phyloP scores from a whole-genome alignment of 2,888 invertebrate genomes.

The Escarpia spicata region DNA sequence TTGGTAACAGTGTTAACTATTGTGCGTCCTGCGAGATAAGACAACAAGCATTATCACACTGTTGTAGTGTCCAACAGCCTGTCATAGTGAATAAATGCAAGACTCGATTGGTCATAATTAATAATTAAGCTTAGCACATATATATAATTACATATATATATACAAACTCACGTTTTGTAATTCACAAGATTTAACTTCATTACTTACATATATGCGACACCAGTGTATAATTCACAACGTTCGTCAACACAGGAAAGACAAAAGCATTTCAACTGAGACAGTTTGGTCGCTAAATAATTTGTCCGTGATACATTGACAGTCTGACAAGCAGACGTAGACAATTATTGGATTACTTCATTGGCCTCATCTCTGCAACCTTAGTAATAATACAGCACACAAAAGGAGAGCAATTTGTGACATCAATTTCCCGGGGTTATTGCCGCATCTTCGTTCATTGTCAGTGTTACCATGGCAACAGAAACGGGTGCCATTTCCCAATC shows the following conservation, averaged over 20 bases:
- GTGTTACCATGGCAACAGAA: not conserved
- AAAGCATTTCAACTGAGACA: not conserved
- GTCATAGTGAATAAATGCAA: not conserved
- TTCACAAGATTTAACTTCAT: not conserved
- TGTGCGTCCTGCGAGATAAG: not conserved
- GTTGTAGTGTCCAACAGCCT: not conserved
- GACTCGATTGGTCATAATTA: not conserved
- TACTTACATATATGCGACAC: not conserved
- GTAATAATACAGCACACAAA: not conserved
- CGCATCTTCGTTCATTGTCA: not conserved
- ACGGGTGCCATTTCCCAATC: not conserved
- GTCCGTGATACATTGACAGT: not conserved
- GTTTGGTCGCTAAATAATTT: not conserved
- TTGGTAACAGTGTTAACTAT: not conserved
- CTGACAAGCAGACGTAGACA: not conserved
- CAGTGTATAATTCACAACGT: not conserved
- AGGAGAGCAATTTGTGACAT: not conserved
- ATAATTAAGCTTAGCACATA: not conserved
- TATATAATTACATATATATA: no score
- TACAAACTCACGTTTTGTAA: not conserved
- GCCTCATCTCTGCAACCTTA: not conserved
- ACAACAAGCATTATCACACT: not conserved
- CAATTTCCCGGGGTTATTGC: not conserved
- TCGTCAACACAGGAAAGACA: not conserved
- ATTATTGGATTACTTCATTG: not conserved